These are phyloP conservation scores for Podabrus alpinus DNA, from an alignment of 2,888 invertebrate species.

Conservation along the genomic window DNA sequence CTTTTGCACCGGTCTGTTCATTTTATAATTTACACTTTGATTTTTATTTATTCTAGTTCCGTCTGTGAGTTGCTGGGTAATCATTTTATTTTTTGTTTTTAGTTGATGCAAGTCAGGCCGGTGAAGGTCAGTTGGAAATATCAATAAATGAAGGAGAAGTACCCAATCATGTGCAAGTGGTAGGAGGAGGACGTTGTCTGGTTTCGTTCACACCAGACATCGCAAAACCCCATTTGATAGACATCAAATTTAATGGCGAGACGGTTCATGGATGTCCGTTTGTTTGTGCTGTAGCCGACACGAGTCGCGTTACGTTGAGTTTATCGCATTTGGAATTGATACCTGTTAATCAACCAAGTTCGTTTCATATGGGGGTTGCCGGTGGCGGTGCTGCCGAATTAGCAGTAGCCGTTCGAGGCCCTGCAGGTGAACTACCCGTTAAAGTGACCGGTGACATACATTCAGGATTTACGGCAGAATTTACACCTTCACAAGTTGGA, in stretches of 20 bases:
- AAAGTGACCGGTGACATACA: constrained; percentile 87
- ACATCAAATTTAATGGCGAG: constrained; percentile 95
- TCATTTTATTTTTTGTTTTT: constrained; percentile 45
- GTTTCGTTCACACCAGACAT: constrained; percentile 94
- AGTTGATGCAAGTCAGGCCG: constrained; percentile 98
- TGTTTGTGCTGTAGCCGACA: constrained; percentile 82
- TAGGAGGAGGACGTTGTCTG: constrained; percentile 91
- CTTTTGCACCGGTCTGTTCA: background rate
- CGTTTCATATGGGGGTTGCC: constrained; percentile 79
- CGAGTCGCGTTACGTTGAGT: constrained; percentile 74
- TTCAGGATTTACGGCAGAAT: constrained; percentile 87
- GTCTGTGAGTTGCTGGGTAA: background rate
- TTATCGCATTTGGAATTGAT: constrained; percentile 80
- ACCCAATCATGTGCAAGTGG: constrained; percentile 96
- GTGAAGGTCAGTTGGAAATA: constrained; percentile 98
- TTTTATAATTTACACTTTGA: background rate
- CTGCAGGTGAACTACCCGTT: constrained; percentile 83
- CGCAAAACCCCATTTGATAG: constrained; percentile 88
- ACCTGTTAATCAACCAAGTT: constrained; percentile 79
- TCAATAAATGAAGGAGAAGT: constrained; percentile 99
- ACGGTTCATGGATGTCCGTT: constrained; percentile 91
- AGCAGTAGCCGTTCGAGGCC: constrained; percentile 88
- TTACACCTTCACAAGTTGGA: constrained; percentile 91
- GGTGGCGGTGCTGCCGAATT: constrained; percentile 79
- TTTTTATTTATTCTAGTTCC: background rate